phyloP scores from a whole-genome alignment of 2,888 invertebrate species.

The Dasypogon diadema region DNA sequence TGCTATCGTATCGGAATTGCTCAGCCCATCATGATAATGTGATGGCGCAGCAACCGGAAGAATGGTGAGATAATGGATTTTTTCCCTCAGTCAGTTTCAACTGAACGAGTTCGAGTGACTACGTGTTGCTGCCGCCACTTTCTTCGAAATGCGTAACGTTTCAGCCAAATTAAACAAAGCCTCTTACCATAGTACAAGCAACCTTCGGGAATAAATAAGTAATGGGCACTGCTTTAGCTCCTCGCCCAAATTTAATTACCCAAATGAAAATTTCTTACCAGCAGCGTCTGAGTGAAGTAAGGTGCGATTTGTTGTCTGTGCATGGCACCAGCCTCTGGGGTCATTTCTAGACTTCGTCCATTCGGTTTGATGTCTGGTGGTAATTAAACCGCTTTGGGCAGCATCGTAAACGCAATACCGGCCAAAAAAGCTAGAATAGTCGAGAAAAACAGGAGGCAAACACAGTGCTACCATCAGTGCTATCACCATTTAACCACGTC shows the following conservation, averaged over 20 bases:
- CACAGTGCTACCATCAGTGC: not conserved
- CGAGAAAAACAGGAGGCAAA: not conserved
- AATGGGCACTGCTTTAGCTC: no score
- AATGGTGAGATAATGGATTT: not conserved
- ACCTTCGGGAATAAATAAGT: no score
- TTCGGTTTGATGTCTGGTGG: constrained; percentile 19
- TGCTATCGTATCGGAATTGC: constrained; percentile 44
- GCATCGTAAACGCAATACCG: constrained; percentile 52
- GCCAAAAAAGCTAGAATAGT: constrained; percentile 23
- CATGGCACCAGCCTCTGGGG: not conserved
- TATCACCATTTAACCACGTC: no score
- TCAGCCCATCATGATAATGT: constrained; percentile 10
- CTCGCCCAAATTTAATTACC: no score
- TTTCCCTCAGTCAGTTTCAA: not conserved
- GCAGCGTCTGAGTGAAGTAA: no score
- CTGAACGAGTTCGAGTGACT: not conserved
- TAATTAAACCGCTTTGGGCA: constrained; percentile 52
- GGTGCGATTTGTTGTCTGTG: no score
- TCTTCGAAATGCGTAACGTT: no score
- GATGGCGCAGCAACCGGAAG: not conserved
- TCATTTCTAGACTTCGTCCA: not conserved
- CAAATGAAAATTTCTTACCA: no score
- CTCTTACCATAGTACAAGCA: no score
- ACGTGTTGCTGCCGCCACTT: no score
- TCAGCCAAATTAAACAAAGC: no score